Base-by-base conservation (phyloP, 2,113 vertebrate genomes). In the Anser brachyrhynchus region DNA sequence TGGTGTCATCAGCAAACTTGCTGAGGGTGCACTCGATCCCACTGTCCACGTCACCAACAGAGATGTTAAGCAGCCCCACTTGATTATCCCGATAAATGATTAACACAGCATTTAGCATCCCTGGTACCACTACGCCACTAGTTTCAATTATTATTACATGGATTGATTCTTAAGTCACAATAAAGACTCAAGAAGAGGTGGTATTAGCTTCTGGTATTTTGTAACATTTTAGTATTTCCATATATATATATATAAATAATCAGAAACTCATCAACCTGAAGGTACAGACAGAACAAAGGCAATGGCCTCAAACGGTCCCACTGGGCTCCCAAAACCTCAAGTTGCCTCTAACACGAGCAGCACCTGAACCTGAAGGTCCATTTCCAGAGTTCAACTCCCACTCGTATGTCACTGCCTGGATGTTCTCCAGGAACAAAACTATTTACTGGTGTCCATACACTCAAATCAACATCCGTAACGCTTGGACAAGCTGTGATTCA, bases 331-430 rank as follows among this genome's bases (percentile, higher is more conserved):
- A 37, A 75, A 84, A 86, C 31, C 61, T 72, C 58, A 58, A 49
- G 73, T 25, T 91, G 66, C 65, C 75, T 64, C 75, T 43, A 78
- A 35, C 43, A 41, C 18, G 59, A 84, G 61, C 61, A 94, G 92
- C 21, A 94, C 85, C 5, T 65, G 90, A 71, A 58, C 61, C 79
- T 81, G 95, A 92, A 95, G 66, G 67, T 77, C 72, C 37, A 77
- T 81, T 94, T 86, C 89, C 77, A 90, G 93, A 96, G 90, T 88
- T 77, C 83, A 89, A 66, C 78, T 96, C 84, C 69, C 31, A 54
- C 39, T 79, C 75, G 39, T 33, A 55, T 15, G 46, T 89, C 89
- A 80, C 78, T 62, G 49, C 70, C 44, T 37, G 75, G 55, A 52
- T 67, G 77, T 87, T 82, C 84, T 88, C 52, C 28, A 64, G 92